Conservation (phyloP, 2,888 invertebrate species). For the Oligia strigilis region DNA sequence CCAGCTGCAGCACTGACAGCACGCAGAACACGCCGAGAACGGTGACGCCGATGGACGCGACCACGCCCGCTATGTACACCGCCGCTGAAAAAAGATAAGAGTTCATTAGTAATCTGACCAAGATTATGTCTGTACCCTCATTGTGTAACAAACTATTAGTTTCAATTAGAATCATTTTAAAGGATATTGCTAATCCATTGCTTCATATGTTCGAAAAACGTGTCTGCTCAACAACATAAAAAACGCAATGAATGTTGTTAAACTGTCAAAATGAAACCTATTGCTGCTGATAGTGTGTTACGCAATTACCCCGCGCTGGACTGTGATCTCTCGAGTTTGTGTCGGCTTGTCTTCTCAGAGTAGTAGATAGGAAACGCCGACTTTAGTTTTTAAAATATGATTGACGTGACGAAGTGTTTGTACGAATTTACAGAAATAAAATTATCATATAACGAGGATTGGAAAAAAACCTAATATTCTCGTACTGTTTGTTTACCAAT, state of each 20-base stretch:
- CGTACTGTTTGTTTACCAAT: neutral
- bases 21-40: conserved; percentile 94
- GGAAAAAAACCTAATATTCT: too few relatives aligned
- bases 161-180: too few relatives aligned
- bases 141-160: too few relatives aligned
- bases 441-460: neutral
- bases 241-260: too few relatives aligned
- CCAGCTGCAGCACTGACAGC: conserved; percentile 95
- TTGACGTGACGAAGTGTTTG: neutral
- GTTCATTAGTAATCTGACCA: neutral
- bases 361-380: neutral
- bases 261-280: too few relatives aligned
- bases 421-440: neutral
- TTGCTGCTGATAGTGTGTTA: too few relatives aligned
- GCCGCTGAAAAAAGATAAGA: conserved; percentile 90
- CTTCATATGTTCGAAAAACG: too few relatives aligned
- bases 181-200: too few relatives aligned
- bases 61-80: conserved; percentile 95
- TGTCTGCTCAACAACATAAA: too few relatives aligned
- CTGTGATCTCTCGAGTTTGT: neutral
- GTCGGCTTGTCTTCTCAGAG: neutral
- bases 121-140: neutral
- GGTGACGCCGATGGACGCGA: conserved; percentile 94
- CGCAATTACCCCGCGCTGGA: too few relatives aligned
- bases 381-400: neutral